Base-by-base conservation (phyloP, 2,113 vertebrate species). In the Galemys pyrenaicus region DNA sequence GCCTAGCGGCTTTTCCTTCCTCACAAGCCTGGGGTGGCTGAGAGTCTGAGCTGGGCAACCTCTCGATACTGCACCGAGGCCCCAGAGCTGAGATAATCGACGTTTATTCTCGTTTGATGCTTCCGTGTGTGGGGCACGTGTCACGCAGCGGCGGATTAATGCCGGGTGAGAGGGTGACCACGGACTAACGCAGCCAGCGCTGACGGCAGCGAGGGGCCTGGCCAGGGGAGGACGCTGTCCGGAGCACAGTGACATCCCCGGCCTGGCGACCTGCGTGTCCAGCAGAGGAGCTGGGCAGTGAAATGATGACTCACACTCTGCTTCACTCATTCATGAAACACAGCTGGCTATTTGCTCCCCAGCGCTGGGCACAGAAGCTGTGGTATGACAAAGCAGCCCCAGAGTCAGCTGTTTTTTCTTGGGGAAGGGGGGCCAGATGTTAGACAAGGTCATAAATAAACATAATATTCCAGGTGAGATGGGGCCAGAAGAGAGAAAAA, bases 311-410 rank as follows among this genome's bases (percentile, higher is more conserved):
- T 32, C 41, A 56, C 19, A 7, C 6, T 54, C 35, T 0, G 20
- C 44, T 51, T 41, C 44, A 0, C 62, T 64, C 51, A 15, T 88
- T 41, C 70, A 28, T 12, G 74, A 85, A 35, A 16, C 9, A 17
- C 35, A 84, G 1, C 20, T 5, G 8, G 22, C 20, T 32, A 3
- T 19, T 46, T 2, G 35, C 26, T 9, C 2, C 0, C 6, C 0
- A 32, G 5, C 5, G 1, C 51, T 24, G 2, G 12, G 35, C 12
- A 20, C 19, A n/a, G 41, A n/a, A 35, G 37, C 74, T 9, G 9
- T 9, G 0, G n/a, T 6, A 7, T 24, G 16, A 9, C 22, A 74
- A 60, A 12, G 15, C 15, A 51, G 67, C 19, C 20, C 28, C 49
- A 4, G 9, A 1, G 51, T 19, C 41, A 26, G 46, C 73, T 19